phyloP scores from a whole-genome alignment of 2,113 vertebrate genomes.

The Amphilophus citrinellus region DNA sequence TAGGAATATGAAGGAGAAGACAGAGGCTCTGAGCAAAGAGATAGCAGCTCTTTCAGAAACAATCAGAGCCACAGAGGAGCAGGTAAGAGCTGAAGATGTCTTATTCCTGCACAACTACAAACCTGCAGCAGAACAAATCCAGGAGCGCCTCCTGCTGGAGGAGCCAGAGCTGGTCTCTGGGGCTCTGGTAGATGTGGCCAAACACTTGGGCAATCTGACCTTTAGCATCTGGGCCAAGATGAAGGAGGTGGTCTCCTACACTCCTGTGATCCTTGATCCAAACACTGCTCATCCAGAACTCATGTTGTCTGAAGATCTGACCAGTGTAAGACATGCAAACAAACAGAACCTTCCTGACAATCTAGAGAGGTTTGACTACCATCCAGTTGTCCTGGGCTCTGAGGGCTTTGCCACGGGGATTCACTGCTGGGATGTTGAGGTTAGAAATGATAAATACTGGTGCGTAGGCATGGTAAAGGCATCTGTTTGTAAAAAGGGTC shows the following conservation, averaged over 20 bases:
- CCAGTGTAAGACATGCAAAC: not conserved
- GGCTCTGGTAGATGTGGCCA: conserved; percentile 12
- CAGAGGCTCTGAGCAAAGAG: conserved; percentile 3
- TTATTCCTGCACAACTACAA: conserved; percentile 9
- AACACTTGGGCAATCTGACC: conserved; percentile 12
- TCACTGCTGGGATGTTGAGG: conserved; percentile 39
- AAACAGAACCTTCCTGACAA: not conserved
- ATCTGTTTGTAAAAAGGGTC: not conserved
- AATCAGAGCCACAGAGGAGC: conserved; percentile 17
- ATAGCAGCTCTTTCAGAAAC: not conserved
- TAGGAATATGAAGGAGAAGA: conserved; percentile 4
- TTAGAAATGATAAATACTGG: not conserved
- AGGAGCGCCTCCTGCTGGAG: not conserved
- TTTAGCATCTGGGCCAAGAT: not conserved
- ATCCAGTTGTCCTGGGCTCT: not conserved
- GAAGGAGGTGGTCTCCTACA: not conserved
- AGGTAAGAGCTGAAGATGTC: conserved; percentile 8
- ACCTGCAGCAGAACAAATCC: not conserved
- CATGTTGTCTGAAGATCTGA: not conserved
- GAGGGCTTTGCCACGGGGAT: conserved; percentile 2
- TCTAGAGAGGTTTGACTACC: not conserved
- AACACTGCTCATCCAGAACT: not conserved
- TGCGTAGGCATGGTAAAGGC: not conserved
- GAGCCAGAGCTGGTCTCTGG: not conserved
- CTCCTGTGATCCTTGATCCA: not conserved